Conservation (phyloP, 2,797 vertebrate species). For the Smutsia gigantea region DNA sequence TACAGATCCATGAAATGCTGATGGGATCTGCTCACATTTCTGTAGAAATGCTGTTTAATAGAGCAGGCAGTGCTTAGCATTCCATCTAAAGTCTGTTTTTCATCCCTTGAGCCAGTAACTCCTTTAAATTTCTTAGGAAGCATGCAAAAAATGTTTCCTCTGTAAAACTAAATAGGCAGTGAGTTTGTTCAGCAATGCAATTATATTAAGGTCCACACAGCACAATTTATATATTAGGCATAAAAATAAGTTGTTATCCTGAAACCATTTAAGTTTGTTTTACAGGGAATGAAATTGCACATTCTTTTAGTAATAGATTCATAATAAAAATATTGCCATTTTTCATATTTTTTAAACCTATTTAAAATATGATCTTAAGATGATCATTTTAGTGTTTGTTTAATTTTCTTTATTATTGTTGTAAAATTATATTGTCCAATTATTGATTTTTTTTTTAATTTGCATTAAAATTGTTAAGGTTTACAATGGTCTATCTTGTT, state of each 20-base stretch:
- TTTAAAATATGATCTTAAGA: not conserved
- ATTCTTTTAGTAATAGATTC: slow-evolving; percentile 6
- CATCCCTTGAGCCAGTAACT: not conserved
- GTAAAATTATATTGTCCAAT: not conserved
- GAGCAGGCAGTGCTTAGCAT: not conserved
- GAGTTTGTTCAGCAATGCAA: not conserved
- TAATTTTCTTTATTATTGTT: not conserved
- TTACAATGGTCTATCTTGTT: not conserved
- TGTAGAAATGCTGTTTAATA: slow-evolving; percentile 1
- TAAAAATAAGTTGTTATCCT: not conserved
- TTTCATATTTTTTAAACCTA: not conserved
- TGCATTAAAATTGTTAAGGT: not conserved
- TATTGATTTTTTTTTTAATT: not conserved
- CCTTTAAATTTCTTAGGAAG: slow-evolving; percentile 31
- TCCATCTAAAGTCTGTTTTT: not conserved
- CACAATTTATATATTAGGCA: not conserved
- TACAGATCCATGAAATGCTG: not conserved
- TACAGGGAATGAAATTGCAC: not conserved
- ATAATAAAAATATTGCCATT: not conserved
- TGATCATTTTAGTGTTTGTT: slow-evolving; percentile 2
- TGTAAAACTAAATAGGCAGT: slow-evolving; percentile 34
- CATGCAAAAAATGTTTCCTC: not conserved
- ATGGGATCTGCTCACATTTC: not conserved
- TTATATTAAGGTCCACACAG: not conserved
- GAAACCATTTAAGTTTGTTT: slow-evolving; percentile 51